Base-by-base conservation (phyloP, 2,888 invertebrate species). In the Caenorhabditis imperialis region DNA sequence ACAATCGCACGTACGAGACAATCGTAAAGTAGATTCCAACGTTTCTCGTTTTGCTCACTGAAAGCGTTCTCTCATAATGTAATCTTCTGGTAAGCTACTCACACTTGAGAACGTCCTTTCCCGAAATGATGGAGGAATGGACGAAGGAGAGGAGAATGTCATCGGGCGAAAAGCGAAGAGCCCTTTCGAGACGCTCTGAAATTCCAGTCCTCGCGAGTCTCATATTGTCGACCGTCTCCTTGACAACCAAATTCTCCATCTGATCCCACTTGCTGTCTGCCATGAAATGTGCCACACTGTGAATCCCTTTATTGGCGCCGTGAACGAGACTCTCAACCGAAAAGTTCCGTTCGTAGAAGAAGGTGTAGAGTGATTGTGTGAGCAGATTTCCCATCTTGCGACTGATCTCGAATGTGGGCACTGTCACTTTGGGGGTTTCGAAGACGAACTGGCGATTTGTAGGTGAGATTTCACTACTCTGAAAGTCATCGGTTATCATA, bases 1-100 rank as follows among this genome's bases (percentile, higher is more conserved):
- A 69, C 16, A 62, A 27, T 16, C 79, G 65, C 10, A 81, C 73
- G 27, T 70, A 73, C 5, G 77, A 76, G 3, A 82, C 79, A 2
- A 77, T 54, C 1, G 81, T 77, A 61, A 79, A 81, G 53, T 81
- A 81, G 38, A 81, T 76, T 40, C 72, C 69, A 12, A 81, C 44
- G 42, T 81, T 82, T 6, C 62, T 57, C 12, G 38, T 58, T 42
- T 57, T 42, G 30, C 65, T 78, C 22, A 81, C 81, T 81, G 63
- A 53, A 75, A 54, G 53, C n/a, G 4, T 48, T 14, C 8, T 1
- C 12, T 33, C 8, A 48, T n/a, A 20, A 30, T 3, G 6, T 14
- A 42, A 14, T 27, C 48, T 50, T n/a, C 6, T 12, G 50, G 6
- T 37, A 69, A 30, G 23, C 10, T 18, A 48, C 76, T 67, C n/a